Evolutionary conservation across 1,140 invertebrate species (phyloP).

Genomic region (Paraescarpia echinospica): DNA sequence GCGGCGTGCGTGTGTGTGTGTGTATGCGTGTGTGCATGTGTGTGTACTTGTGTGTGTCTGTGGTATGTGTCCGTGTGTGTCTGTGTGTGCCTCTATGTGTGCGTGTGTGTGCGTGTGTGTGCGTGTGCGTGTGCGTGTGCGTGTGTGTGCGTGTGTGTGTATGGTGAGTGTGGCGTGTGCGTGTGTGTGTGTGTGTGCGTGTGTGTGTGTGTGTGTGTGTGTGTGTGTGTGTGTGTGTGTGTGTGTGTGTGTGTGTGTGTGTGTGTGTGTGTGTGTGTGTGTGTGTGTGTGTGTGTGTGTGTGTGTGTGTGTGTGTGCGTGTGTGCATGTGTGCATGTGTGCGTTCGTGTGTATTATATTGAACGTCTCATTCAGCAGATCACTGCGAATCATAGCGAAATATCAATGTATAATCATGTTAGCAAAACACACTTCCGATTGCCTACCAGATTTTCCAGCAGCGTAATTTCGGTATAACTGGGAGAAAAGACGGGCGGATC

Average conservation of each 20-base stretch:
- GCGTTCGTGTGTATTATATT: too few relatives aligned
- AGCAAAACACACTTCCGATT: not conserved
- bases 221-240: conserved; percentile 15
- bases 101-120: too few relatives aligned
- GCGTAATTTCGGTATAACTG: not conserved
- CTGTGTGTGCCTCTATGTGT: too few relatives aligned
- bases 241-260: conserved; percentile 19
- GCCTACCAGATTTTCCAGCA: not conserved
- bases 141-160: conserved; percentile 8
- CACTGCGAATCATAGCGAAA: too few relatives aligned
- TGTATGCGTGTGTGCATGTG: too few relatives aligned
- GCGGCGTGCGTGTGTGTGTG: too few relatives aligned
- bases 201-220: not conserved
- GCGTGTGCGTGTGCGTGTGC: too few relatives aligned
- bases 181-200: conserved; percentile 7
- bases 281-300: conserved; percentile 10
- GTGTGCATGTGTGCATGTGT: not conserved
- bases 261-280: conserved; percentile 8
- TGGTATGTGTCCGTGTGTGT: too few relatives aligned
- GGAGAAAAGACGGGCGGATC: not conserved
- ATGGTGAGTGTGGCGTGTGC: too few relatives aligned
- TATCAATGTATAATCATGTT: not conserved
- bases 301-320: conserved; percentile 14
- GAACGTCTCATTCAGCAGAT: too few relatives aligned
- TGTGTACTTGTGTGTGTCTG: too few relatives aligned